These are phyloP conservation scores for Sebastes nivosus DNA, from an alignment of 2,797 vertebrate species.

Conservation along the genomic window DNA sequence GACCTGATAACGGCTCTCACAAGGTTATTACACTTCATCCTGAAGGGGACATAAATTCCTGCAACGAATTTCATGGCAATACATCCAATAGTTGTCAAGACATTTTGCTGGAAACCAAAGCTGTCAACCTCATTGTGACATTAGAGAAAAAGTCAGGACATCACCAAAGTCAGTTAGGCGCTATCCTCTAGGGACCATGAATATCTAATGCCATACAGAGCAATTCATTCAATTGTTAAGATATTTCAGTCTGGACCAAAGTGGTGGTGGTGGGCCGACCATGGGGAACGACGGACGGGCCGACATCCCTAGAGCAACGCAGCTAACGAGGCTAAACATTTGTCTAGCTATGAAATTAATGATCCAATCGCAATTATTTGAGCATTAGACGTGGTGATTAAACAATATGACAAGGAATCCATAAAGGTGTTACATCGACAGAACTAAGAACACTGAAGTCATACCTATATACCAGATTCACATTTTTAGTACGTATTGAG, in stretches of 20 bases:
- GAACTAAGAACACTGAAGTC: not conserved
- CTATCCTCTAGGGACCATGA: not conserved
- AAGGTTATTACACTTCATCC: not conserved
- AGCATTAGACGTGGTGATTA: not conserved
- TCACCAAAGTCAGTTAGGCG: not conserved
- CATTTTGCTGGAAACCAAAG: not conserved
- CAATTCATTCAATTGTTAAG: not conserved
- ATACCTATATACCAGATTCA: not conserved
- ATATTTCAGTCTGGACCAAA: not conserved
- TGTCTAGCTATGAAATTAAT: not conserved
- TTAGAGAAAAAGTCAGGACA: not conserved
- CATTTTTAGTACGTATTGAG: not conserved
- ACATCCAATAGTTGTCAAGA: not conserved
- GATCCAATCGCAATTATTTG: not conserved
- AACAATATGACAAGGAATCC: not conserved
- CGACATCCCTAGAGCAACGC: not conserved
- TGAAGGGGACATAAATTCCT: not conserved
- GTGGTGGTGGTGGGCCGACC: not conserved
- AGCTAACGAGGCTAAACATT: too few species aligned
- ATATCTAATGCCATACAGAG: not conserved
- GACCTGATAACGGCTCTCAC: not conserved
- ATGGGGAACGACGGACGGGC: not conserved
- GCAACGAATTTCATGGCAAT: not conserved
- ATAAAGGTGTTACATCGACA: not conserved
- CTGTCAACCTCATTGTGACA: not conserved